phyloP scores from a whole-genome alignment of 2,113 vertebrate genomes.

The Aldabrachelys gigantea region DNA sequence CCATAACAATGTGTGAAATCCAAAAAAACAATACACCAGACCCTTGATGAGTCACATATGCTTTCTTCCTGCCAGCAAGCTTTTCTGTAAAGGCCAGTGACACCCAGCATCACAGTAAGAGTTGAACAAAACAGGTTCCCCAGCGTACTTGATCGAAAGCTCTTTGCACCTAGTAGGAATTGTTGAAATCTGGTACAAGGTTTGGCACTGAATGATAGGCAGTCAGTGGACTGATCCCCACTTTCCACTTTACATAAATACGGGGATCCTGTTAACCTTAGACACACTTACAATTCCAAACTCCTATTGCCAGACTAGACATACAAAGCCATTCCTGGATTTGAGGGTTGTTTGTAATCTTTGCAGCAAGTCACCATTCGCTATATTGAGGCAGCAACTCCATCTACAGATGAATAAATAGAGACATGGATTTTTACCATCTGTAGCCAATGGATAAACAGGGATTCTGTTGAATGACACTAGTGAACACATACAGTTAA shows the following conservation, averaged over 20 bases:
- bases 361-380: background rate
- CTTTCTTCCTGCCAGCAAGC: conserved; percentile 46
- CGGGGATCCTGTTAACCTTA: background rate
- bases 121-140: conserved; percentile 33
- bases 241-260: background rate
- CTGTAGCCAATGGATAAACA: background rate
- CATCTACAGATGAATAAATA: fast-evolving
- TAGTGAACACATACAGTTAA: background rate
- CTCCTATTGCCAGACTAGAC: background rate
- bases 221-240: background rate
- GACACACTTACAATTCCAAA: background rate
- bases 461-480: background rate
- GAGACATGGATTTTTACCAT: background rate
- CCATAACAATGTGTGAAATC: background rate
- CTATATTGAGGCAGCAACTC: background rate
- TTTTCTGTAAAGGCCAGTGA: conserved; percentile 29
- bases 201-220: background rate
- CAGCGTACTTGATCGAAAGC: conserved; percentile 56
- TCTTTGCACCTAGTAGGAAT: conserved; percentile 32
- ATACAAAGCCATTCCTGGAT: background rate
- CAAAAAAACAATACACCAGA: conserved; percentile 33
- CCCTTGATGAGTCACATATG: conserved; percentile 34
- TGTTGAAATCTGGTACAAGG: conserved; percentile 5
- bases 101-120: conserved; percentile 47
- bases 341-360: background rate